These are phyloP conservation scores for Dynastes grantii DNA, from an alignment of 2,888 invertebrate species.

Conservation along the genomic window DNA sequence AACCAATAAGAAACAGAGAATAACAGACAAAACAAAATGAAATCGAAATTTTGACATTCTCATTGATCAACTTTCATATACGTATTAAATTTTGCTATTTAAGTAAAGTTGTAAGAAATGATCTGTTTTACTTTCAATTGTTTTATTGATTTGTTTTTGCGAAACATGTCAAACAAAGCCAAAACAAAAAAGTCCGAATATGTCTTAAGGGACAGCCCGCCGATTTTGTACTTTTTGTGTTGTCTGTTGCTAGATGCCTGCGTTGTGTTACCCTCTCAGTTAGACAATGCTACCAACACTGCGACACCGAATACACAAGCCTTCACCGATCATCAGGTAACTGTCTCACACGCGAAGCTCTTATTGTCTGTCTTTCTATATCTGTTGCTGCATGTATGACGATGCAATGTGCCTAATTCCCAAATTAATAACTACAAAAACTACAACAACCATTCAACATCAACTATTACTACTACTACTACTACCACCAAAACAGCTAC, in stretches of 20 bases:
- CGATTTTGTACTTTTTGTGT: constrained; percentile 78
- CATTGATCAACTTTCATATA: not conserved
- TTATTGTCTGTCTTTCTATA: constrained; percentile 51
- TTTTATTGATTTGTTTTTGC: constrained; percentile 2
- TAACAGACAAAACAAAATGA: constrained; percentile 22
- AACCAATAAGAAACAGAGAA: not conserved
- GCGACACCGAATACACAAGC: constrained; percentile 71
- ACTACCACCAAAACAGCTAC: not conserved
- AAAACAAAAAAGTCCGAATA: constrained; percentile 55
- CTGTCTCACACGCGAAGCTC: constrained; percentile 54
- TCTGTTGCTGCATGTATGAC: constrained; percentile 49
- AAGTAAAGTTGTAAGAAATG: constrained; percentile 52
- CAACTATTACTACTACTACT: constrained; percentile 11
- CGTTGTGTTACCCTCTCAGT: constrained; percentile 89
- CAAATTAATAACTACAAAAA: constrained; percentile 26
- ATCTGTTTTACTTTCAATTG: constrained; percentile 23
- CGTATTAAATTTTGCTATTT: not conserved
- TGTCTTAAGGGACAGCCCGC: constrained; percentile 67
- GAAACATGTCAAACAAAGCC: not conserved
- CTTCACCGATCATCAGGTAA: constrained; percentile 70
- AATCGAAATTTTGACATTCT: not conserved
- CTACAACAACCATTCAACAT: constrained; percentile 28
- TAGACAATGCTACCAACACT: constrained; percentile 89
- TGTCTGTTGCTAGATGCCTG: constrained; percentile 97
- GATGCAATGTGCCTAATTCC: constrained; percentile 43